Evolutionary conservation across 2,113 vertebrate genomes (phyloP).

Genomic region (Nerophis ophidion): DNA sequence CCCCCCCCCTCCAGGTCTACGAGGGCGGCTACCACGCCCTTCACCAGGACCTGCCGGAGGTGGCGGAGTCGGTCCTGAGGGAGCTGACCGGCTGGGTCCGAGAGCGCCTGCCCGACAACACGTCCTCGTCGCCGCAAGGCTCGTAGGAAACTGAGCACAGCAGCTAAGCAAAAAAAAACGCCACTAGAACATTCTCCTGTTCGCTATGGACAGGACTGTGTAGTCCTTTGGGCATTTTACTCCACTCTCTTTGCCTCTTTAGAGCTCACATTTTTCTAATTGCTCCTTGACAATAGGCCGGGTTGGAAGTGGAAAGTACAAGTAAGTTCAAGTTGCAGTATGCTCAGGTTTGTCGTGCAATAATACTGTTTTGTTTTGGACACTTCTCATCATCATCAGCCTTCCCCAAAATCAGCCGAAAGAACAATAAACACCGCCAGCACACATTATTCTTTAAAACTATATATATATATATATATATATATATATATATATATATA

Average conservation of each 20-base stretch:
- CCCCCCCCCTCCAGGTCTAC: slow-evolving; percentile 75
- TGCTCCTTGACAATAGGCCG: background rate
- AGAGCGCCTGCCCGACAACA: slow-evolving; percentile 49
- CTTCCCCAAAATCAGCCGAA: background rate
- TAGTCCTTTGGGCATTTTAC: slow-evolving; percentile 10
- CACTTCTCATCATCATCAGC: background rate
- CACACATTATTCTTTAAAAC: background rate
- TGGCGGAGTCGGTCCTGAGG: slow-evolving; percentile 78
- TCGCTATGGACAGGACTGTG: slow-evolving; percentile 10
- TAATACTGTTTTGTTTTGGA: slow-evolving; percentile 20
- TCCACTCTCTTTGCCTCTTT: slow-evolving; percentile 1
- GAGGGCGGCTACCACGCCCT: slow-evolving; percentile 88
- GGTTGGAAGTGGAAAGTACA: slow-evolving; percentile 3
- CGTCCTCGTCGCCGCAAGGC: slow-evolving; percentile 5
- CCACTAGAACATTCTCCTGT: slow-evolving; percentile 20
- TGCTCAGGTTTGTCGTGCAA: slow-evolving; percentile 34
- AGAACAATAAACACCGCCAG: background rate
- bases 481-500: too few species aligned
- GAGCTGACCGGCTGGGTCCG: slow-evolving; percentile 84
- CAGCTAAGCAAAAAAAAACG: background rate
- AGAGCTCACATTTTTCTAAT: background rate
- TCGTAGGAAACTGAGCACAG: slow-evolving; percentile 13
- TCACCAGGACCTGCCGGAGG: slow-evolving; percentile 89
- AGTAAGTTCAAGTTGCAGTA: slow-evolving; percentile 2
- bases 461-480: too few species aligned